Percentiles rank a stretch among this genome's conserved stretches.
Evolutionary conservation across 2,113 vertebrate genomes (phyloP).

Genomic region (Salminus brasiliensis): DNA sequence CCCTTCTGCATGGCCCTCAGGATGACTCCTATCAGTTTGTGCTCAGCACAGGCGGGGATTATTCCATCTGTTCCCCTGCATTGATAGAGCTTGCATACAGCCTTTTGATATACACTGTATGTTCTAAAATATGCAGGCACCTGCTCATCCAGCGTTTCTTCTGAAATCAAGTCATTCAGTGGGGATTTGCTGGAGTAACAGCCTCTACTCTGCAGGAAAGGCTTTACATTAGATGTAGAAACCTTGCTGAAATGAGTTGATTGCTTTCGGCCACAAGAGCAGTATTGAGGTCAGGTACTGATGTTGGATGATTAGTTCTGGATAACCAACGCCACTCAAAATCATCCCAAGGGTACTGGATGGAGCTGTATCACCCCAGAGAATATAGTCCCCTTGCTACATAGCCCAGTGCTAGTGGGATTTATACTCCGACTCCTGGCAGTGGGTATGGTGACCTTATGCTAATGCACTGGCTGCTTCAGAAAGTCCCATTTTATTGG

Average conservation of each 20-base stretch:
- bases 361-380: neutral
- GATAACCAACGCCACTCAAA: neutral
- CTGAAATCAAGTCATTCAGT: neutral
- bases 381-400: neutral
- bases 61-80: constrained; percentile 56
- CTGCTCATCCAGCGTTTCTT: no score
- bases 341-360: neutral
- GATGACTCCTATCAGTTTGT: constrained; percentile 59
- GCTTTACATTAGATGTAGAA: neutral
- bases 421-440: no score
- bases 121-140: no score
- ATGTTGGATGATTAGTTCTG: neutral
- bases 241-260: neutral
- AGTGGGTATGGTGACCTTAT: no score
- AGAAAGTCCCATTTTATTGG: neutral
- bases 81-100: constrained; percentile 21
- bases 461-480: neutral
- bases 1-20: constrained; percentile 32
- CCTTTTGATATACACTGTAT: neutral
- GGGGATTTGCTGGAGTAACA: neutral
- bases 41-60: constrained; percentile 61
- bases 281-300: neutral
- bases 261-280: neutral
- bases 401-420: neutral
- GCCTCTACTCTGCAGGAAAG: neutral